A percentile compares a stretch with the other conserved stretches of the same genome.
phyloP scores from a whole-genome alignment of 2,888 invertebrate genomes.

The Thecophora atra region DNA sequence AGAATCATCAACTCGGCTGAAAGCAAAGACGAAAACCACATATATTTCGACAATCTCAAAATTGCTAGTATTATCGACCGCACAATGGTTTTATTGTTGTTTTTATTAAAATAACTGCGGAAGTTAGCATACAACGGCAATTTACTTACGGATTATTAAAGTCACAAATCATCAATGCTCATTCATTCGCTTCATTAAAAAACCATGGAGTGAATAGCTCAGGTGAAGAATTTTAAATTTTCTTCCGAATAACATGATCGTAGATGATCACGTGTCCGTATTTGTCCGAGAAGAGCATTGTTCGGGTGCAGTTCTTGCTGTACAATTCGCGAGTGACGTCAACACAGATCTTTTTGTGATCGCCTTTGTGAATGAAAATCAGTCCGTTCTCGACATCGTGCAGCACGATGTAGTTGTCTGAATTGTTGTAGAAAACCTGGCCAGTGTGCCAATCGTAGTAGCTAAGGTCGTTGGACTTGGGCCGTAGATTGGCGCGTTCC shows the following conservation, averaged over 20 bases:
- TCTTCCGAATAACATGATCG: slow-evolving; percentile 78
- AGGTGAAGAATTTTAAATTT: slow-evolving; percentile 62
- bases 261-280: slow-evolving; percentile 82
- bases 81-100: no score
- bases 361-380: slow-evolving; percentile 81
- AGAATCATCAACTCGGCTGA: no score
- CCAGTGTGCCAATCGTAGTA: slow-evolving; percentile 81
- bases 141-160: no score
- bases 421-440: slow-evolving; percentile 75
- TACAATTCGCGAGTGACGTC: slow-evolving; percentile 71
- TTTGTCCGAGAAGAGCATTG: slow-evolving; percentile 71
- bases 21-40: no score
- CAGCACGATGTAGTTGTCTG: slow-evolving; percentile 80
- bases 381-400: slow-evolving; percentile 79
- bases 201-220: no score
- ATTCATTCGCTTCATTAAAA: slow-evolving; percentile 4
- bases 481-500: slow-evolving; percentile 72
- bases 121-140: no score
- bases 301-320: slow-evolving; percentile 75
- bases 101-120: no score
- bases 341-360: slow-evolving; percentile 79
- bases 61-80: no score
- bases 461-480: slow-evolving; percentile 74
- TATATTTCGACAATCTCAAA: no score
- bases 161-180: not conserved